Base-by-base conservation (phyloP, 2,888 invertebrate genomes). In the Lasioglossum villosulum region DNA sequence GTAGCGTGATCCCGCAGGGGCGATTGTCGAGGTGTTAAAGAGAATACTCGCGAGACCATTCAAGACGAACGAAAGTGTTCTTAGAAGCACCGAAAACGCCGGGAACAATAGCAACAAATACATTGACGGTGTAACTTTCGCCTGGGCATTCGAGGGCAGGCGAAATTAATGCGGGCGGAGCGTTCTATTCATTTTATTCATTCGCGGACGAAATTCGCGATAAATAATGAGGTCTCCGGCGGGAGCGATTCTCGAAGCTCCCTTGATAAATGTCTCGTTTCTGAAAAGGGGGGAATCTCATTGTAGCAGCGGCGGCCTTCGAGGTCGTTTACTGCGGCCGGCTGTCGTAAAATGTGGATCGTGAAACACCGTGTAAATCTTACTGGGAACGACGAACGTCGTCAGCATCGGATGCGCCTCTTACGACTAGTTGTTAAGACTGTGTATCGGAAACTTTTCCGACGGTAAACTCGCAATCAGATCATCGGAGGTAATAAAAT, bases 321-420 rank as follows among this genome's bases (percentile, higher is more conserved):
- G 70, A 34, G 48, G 66, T 75, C 78, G 82, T 85, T 86, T 84
- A 75, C 71, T 75, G 72, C 48, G 78, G 71, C 81, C 78, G 75
- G 78, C 19, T 27, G 59, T 85, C 85, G 75, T 85, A 86, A 86
- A 86, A 82, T 30, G 75, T 27, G 68, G 59, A 83, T 71, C 75
- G 68, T 39, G 59, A 56, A 71, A 48, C 59, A 68, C 72, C 56
- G 82, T 34, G 82, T 78, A 86, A 86, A 86, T 86, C 82, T 78
- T 63, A 45, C 73, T 34, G 42, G 27, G 79, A 86, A 76, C 75
- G 75, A 70, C 68, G 59, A 42, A 42, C 75, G 78, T 85, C 85
- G 72, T 85, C 85, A 68, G 72, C 75, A 71, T 76, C 45, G 48
- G 23, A 8, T 27, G 23, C n/a, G 66, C 75, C 56, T 52, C 84